Conservation (phyloP, 1,140 invertebrate genomes). For the Camponotus vicinus region DNA sequence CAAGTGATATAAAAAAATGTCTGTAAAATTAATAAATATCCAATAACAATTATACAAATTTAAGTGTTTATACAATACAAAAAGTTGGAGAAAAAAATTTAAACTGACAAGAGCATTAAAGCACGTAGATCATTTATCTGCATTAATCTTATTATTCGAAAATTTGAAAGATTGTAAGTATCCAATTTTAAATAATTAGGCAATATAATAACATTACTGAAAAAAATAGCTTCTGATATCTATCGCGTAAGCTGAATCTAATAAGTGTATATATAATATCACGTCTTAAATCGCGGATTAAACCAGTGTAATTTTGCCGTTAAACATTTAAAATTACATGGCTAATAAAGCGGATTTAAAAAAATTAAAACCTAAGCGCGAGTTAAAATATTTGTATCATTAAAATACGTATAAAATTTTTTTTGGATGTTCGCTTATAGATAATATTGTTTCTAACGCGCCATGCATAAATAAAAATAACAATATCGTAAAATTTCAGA, state of each 20-base stretch:
- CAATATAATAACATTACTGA: background rate
- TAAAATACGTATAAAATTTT: conserved; percentile 47
- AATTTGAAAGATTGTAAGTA: background rate
- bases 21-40: background rate
- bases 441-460: conserved; percentile 40
- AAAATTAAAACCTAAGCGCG: conserved; percentile 39
- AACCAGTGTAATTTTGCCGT: conserved; percentile 27
- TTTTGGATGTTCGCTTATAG: conserved; percentile 31
- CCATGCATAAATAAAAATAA: conserved; percentile 27
- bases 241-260: conserved; percentile 21
- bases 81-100: background rate
- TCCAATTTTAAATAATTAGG: conserved; percentile 29
- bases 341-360: conserved; percentile 42
- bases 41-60: background rate
- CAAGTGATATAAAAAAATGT: background rate
- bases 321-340: conserved; percentile 54
- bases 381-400: conserved; percentile 40
- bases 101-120: background rate
- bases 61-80: background rate
- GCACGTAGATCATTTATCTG: background rate
- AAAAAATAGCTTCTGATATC: conserved; percentile 12
- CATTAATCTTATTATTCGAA: conserved; percentile 18
- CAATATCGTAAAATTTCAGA: conserved; percentile 15
- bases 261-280: conserved; percentile 43
- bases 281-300: conserved; percentile 48